A percentile compares a stretch with the other conserved stretches of the same genome.
These are phyloP conservation scores for Protobothrops mucrosquamatus DNA, from an alignment of 2,113 vertebrate genomes.

Conservation along the genomic window DNA sequence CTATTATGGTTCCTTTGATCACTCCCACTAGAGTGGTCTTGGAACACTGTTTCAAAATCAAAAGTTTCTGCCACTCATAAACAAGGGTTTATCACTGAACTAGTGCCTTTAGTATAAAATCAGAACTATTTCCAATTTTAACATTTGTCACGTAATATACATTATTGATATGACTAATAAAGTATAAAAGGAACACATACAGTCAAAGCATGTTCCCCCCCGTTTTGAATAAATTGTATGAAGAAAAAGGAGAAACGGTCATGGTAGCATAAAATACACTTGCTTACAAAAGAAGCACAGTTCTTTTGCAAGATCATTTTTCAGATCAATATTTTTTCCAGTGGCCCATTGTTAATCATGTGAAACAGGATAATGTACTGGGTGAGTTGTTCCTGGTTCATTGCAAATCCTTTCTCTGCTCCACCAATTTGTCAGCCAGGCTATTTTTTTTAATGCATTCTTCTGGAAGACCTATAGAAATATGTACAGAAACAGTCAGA, in stretches of 20 bases:
- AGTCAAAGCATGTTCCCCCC: neutral
- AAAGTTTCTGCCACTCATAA: neutral
- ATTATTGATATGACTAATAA: slow-evolving; percentile 52
- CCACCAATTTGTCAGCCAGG: neutral
- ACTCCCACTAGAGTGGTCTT: neutral
- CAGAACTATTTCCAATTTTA: neutral
- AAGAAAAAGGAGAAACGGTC: neutral
- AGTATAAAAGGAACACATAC: slow-evolving; percentile 9
- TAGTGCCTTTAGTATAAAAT: neutral
- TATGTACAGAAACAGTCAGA: neutral
- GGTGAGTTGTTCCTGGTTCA: neutral
- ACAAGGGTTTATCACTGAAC: neutral
- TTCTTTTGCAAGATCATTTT: neutral
- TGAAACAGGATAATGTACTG: neutral
- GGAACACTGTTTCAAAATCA: neutral
- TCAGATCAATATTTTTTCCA: neutral
- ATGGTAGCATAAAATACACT: slow-evolving; percentile 20
- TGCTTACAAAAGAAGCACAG: neutral
- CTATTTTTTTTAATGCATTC: neutral
- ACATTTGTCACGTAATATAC: slow-evolving; percentile 11
- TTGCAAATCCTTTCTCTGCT: neutral
- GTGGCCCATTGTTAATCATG: neutral
- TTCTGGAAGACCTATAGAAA: neutral
- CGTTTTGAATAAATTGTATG: slow-evolving; percentile 6
- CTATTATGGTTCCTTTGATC: neutral